Conservation (phyloP, 2,888 invertebrate genomes). For the Rhogogaster chlorosoma region DNA sequence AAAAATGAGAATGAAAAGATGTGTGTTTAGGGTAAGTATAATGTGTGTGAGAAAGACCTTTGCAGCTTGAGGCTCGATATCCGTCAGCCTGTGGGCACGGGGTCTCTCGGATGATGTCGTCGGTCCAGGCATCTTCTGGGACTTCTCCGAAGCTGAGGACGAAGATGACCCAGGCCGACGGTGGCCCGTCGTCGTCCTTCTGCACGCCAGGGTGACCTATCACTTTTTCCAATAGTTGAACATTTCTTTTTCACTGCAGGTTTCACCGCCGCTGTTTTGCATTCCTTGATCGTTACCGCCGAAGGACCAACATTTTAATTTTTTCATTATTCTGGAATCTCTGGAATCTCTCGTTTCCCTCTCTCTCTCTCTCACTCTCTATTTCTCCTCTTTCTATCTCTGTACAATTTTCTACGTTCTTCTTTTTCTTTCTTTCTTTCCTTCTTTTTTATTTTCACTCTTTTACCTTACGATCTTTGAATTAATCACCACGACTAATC, state of each 20-base stretch:
- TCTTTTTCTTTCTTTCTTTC: neutral
- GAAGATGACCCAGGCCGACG: constrained; percentile 70
- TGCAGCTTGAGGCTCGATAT: constrained; percentile 73
- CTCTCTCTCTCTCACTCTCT: constrained; percentile 28
- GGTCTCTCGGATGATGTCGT: constrained; percentile 71
- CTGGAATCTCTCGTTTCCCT: neutral
- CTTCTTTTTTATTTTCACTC: constrained; percentile 54
- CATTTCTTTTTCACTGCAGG: constrained; percentile 1
- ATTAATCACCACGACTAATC: neutral
- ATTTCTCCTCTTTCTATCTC: constrained; percentile 53
- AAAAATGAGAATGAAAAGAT: neutral
- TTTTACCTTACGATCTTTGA: neutral
- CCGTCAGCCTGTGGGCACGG: constrained; percentile 74
- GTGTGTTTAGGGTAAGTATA: neutral
- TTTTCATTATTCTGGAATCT: constrained; percentile 34
- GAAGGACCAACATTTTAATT: constrained; percentile 47
- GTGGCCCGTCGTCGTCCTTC: constrained; percentile 70
- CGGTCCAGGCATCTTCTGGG: constrained; percentile 75
- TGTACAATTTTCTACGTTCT: neutral
- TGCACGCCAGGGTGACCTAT: constrained; percentile 71
- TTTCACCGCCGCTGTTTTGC: constrained; percentile 1
- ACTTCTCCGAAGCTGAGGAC: constrained; percentile 71
- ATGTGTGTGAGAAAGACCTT: constrained; percentile 64
- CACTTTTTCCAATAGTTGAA: constrained; percentile 12
- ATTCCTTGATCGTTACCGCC: constrained; percentile 30